phyloP scores from a whole-genome alignment of 53 echinoderm and acorn worm genomes.

The Paracentrotus lividus region DNA sequence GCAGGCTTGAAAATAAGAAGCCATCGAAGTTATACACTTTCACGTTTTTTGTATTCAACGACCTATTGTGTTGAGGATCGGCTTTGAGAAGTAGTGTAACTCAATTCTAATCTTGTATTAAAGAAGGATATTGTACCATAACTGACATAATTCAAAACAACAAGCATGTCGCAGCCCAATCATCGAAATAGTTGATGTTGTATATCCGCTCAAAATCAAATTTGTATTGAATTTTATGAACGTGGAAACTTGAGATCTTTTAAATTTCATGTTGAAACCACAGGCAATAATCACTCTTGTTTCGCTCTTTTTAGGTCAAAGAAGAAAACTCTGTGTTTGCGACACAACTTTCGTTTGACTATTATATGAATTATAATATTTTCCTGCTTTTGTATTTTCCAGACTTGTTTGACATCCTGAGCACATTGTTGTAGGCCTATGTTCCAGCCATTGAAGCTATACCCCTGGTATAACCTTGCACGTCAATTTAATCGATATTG shows the following conservation, averaged over 20 bases:
- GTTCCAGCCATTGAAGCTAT: no score
- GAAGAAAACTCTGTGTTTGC: no score
- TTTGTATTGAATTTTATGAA: background rate
- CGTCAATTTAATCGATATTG: no score
- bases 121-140: background rate
- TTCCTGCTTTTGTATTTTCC: no score
- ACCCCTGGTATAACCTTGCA: no score
- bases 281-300: no score
- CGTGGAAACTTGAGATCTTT: background rate
- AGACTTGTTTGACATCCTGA: no score
- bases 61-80: background rate
- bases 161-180: background rate
- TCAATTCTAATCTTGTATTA: constrained; percentile 4
- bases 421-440: no score
- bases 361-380: no score
- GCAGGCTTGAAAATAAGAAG: background rate
- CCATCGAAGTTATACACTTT: background rate
- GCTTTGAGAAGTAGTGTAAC: background rate
- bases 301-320: no score
- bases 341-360: no score
- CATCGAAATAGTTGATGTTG: background rate
- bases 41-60: background rate
- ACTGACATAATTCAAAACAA: background rate
- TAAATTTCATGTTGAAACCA: no score
- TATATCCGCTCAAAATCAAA: background rate